phyloP scores from a whole-genome alignment of 1,140 invertebrate genomes.

The Anastatus disparis region DNA sequence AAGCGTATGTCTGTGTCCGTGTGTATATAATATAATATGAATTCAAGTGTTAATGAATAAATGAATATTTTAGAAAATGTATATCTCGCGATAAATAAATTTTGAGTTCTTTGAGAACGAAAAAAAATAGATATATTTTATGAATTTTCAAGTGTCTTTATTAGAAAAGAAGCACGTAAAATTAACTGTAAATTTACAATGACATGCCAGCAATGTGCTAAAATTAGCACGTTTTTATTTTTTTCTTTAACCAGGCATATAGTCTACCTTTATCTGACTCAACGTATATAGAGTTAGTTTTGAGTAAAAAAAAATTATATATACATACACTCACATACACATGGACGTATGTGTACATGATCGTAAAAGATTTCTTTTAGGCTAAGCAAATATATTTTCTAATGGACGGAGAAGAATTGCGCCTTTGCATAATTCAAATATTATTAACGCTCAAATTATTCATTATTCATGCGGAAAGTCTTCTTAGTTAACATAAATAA shows the following conservation, averaged over 20 bases:
- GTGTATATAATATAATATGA: too few species aligned
- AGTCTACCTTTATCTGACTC: neutral
- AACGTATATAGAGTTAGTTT: neutral
- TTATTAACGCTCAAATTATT: slow-evolving; percentile 14
- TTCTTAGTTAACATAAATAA: slow-evolving; percentile 37
- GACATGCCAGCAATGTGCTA: slow-evolving; percentile 7
- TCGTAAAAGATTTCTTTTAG: slow-evolving; percentile 23
- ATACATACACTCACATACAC: neutral
- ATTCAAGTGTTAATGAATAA: too few species aligned
- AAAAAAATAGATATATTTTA: too few species aligned
- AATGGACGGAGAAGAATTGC: slow-evolving; percentile 4
- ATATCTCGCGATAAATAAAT: too few species aligned
- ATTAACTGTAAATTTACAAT: slow-evolving; percentile 14
- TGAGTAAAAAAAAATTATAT: neutral
- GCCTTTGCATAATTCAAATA: slow-evolving; percentile 37
- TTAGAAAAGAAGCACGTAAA: too few species aligned
- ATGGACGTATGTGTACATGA: too few species aligned
- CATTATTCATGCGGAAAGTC: slow-evolving; percentile 15
- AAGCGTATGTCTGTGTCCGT: too few species aligned
- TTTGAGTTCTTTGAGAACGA: too few species aligned
- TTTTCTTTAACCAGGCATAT: too few species aligned
- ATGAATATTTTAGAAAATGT: too few species aligned
- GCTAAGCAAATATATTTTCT: slow-evolving; percentile 30
- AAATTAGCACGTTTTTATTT: slow-evolving; percentile 27
- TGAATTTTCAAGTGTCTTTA: too few species aligned